Conservation (phyloP, 2,888 invertebrate genomes). For the Spisula subtruncata region DNA sequence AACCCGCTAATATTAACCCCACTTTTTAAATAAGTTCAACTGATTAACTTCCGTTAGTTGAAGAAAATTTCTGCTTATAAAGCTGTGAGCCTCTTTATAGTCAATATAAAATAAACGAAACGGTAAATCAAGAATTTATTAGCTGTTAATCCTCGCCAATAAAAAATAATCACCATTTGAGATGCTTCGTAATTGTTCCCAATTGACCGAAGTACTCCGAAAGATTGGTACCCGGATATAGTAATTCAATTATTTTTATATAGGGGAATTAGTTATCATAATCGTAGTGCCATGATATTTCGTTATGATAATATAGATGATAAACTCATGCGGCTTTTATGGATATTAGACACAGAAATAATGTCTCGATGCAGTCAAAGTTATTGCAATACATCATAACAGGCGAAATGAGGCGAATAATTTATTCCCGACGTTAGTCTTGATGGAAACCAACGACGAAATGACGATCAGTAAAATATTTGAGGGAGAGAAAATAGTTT, state of each 20-base stretch:
- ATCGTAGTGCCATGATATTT: conserved; percentile 43
- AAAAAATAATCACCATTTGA: conserved; percentile 38
- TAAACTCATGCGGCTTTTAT: conserved; percentile 56
- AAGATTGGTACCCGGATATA: conserved; percentile 53
- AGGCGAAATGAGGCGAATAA: no score
- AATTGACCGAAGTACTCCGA: conserved; percentile 59
- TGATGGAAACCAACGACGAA: no score
- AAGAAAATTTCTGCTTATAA: background rate
- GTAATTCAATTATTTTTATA: conserved; percentile 78
- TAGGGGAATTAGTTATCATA: conserved; percentile 46
- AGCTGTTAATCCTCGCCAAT: conserved; percentile 19
- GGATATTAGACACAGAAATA: background rate
- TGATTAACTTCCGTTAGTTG: background rate
- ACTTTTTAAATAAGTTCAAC: conserved; percentile 23
- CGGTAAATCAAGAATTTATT: conserved; percentile 22
- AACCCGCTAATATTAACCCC: background rate
- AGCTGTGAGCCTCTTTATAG: conserved; percentile 2
- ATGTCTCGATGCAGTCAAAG: background rate
- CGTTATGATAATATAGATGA: conserved; percentile 50
- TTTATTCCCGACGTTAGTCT: no score
- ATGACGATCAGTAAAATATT: no score
- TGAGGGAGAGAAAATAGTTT: no score
- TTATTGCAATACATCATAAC: background rate
- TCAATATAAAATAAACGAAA: conserved; percentile 19
- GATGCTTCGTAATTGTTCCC: conserved; percentile 39